phyloP scores from a whole-genome alignment of 2,113 vertebrate genomes.

The Campylorhamphus procurvoides region DNA sequence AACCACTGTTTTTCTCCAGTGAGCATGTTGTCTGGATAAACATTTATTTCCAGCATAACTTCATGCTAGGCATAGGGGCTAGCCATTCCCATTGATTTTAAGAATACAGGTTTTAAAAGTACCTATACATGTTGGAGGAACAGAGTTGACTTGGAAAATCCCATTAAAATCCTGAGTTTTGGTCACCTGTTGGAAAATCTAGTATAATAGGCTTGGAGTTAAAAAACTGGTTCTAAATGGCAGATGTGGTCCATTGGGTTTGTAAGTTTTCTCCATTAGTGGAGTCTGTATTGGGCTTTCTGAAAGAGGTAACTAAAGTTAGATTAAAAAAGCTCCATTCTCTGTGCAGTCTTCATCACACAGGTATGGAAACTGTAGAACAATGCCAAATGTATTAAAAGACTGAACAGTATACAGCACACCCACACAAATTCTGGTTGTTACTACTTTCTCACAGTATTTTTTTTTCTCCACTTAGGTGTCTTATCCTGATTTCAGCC shows the following conservation, averaged over 20 bases:
- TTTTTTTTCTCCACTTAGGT: neutral
- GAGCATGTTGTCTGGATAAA: neutral
- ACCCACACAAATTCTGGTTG: neutral
- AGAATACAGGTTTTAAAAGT: neutral
- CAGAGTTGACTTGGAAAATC: neutral
- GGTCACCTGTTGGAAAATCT: neutral
- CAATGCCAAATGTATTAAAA: neutral
- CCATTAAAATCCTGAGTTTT: neutral
- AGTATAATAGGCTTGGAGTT: neutral
- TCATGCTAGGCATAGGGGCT: neutral
- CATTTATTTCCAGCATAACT: neutral
- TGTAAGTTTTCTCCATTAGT: neutral
- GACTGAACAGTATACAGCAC: neutral
- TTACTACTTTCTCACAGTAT: neutral
- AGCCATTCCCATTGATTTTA: neutral
- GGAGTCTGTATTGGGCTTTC: neutral
- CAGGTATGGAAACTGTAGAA: neutral
- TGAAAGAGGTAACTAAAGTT: neutral
- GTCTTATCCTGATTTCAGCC: neutral
- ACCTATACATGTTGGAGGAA: accelerated
- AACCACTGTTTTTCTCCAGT: neutral
- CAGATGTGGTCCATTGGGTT: neutral
- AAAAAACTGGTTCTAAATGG: neutral
- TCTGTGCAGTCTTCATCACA: neutral
- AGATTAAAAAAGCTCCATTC: neutral